Evolutionary conservation across 2,888 invertebrate genomes (phyloP).

Genomic region (Meta bourneti): DNA sequence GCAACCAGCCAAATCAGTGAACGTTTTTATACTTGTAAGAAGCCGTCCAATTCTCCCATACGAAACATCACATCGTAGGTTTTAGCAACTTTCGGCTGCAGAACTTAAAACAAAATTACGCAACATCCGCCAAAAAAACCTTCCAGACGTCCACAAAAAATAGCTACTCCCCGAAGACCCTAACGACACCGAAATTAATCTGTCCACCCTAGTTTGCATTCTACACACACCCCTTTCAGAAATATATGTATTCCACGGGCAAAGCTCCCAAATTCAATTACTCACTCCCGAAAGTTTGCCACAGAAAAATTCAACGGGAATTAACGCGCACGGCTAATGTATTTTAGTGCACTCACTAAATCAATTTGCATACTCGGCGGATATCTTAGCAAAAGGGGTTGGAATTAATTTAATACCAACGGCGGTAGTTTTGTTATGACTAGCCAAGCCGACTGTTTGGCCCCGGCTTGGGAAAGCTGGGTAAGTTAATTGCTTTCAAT

Average conservation of each 20-base stretch:
- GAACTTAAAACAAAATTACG: too few relatives aligned
- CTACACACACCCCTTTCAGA: background rate
- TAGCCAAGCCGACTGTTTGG: conserved; percentile 17
- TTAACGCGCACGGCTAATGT: conserved; percentile 51
- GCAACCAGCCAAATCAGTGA: too few relatives aligned
- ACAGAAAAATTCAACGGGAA: conserved; percentile 50
- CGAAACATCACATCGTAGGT: too few relatives aligned
- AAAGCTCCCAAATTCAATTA: conserved; percentile 47
- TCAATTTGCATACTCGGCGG: conserved; percentile 41
- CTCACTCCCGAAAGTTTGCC: conserved; percentile 36
- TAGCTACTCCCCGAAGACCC: too few relatives aligned
- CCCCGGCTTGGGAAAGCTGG: background rate
- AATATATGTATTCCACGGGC: conserved; percentile 25
- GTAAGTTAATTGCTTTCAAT: conserved; percentile 52
- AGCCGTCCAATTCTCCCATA: too few relatives aligned
- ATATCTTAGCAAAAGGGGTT: conserved; percentile 3
- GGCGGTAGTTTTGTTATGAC: background rate
- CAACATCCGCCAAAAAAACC: too few relatives aligned
- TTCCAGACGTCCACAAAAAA: too few relatives aligned
- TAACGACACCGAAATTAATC: too few relatives aligned
- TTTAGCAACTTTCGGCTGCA: too few relatives aligned
- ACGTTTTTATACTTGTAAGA: too few relatives aligned
- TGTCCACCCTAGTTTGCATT: conserved; percentile 7
- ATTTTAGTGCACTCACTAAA: conserved; percentile 54
- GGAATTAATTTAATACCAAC: conserved; percentile 23